Conservation (phyloP, 2,888 invertebrate genomes). For the Pristionchus mayeri region DNA sequence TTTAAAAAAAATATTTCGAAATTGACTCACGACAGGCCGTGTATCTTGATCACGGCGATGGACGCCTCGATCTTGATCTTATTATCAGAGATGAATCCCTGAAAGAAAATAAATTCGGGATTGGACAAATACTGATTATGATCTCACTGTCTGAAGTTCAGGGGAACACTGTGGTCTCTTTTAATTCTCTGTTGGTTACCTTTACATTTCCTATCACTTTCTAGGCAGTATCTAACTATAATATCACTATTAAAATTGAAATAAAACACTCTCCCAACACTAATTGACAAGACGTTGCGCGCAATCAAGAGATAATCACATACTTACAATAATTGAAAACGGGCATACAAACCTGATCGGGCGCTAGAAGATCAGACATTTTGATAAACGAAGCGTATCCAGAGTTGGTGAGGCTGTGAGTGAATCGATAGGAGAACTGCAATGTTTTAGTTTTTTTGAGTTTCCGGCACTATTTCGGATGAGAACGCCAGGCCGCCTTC, state of each 20-base stretch:
- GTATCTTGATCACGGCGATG: not conserved
- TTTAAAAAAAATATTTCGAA: too few species aligned
- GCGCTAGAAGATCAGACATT: not conserved
- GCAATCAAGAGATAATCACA: too few species aligned
- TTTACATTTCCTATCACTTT: too few species aligned
- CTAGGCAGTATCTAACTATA: too few species aligned
- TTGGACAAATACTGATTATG: not conserved
- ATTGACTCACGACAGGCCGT: not conserved
- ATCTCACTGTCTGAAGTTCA: too few species aligned
- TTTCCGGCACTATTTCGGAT: too few species aligned
- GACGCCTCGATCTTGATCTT: not conserved
- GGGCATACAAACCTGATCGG: not conserved
- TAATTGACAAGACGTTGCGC: too few species aligned
- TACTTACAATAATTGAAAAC: not conserved
- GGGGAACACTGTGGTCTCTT: too few species aligned
- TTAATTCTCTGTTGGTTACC: too few species aligned
- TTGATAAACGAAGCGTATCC: conserved; percentile 4
- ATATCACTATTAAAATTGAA: too few species aligned
- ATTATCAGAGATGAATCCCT: not conserved
- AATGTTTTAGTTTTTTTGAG: not conserved
- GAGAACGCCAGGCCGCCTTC: too few species aligned
- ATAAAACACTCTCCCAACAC: not conserved
- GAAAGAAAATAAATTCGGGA: not conserved
- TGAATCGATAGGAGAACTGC: conserved; percentile 14
- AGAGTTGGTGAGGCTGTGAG: not conserved